Percentiles rank a stretch among this genome's conserved stretches.
These are phyloP conservation scores for Lycocerus yunnanus DNA, from an alignment of 2,888 invertebrate species.

Conservation along the genomic window DNA sequence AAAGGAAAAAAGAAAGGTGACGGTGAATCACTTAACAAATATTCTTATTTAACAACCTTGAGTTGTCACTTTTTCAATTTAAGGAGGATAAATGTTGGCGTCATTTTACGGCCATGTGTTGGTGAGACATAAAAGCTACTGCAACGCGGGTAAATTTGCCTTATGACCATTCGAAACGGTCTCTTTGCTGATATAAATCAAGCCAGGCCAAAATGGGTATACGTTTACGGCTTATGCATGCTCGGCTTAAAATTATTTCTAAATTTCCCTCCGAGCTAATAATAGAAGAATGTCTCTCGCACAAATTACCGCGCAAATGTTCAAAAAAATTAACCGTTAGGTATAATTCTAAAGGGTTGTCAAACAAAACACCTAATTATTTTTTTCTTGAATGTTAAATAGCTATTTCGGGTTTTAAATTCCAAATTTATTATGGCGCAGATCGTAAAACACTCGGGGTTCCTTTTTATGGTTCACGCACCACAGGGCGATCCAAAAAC, in stretches of 20 bases:
- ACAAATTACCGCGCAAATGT: background rate
- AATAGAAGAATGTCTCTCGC: background rate
- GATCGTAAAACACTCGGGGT: background rate
- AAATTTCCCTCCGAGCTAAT: conserved; percentile 13
- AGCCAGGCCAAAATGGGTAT: conserved; percentile 21
- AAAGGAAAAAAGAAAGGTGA: background rate
- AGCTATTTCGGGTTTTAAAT: background rate
- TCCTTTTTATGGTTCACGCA: background rate
- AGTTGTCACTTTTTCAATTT: conserved; percentile 3
- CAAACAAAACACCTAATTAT: background rate
- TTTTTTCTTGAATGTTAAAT: background rate
- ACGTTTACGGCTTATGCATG: conserved; percentile 25
- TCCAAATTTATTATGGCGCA: background rate
- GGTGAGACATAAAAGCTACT: conserved; percentile 19
- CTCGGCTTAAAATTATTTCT: conserved; percentile 16
- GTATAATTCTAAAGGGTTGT: background rate
- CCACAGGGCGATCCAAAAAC: background rate
- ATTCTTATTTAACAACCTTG: background rate
- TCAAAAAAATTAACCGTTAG: conserved; percentile 1
- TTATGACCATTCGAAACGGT: conserved; percentile 35
- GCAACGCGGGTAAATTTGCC: conserved; percentile 34
- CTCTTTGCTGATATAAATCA: conserved; percentile 29
- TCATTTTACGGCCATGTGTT: conserved; percentile 35
- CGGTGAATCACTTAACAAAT: background rate
- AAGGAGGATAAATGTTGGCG: conserved; percentile 19